Base-by-base conservation (phyloP, 2,888 invertebrate genomes). In the Drosophila kambysellisi region DNA sequence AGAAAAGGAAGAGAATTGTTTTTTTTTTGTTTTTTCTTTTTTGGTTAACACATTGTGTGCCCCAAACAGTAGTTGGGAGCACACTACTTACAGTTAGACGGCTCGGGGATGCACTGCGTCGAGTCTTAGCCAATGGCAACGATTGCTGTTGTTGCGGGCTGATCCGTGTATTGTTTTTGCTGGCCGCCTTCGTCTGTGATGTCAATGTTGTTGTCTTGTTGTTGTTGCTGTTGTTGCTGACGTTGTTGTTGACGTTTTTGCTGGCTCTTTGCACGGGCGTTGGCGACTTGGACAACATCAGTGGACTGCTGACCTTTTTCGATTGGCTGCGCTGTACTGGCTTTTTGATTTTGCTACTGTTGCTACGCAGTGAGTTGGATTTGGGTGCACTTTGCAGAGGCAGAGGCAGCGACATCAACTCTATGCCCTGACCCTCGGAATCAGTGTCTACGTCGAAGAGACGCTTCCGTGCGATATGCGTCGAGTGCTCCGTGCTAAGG, bases 11-110 rank as follows among this genome's bases (percentile, higher is more conserved):
- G 53, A 67, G 48, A 67, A 32, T 11, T 12, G 17, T 35, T 68
- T 68, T 12, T 43, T n/a, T 46, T 5, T 46, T 46, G 7, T 6
- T n/a, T 9, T 20, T 43, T 12, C 20, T 46, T 46, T 46, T 25
- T 25, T 15, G 15, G 25, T 46, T 25, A 46, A 46, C 43, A 35
- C 20, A 35, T 37, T 37, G 12, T 39, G 17, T 20, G 52, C 30
- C 52, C 35, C 50, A 64, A n/a, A 15, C 4, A 41, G 12, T 35
- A 52, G 52, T 5, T 12, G 53, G 53, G 37, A 53, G 15, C 9
- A 11, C 33, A 20, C n/a, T 53, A 72, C 80, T 81, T 70, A 81
- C 81, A 41, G 70, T 68, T 59, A 60, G 63, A 0, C 81, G 79
- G 50, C 54, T 70, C n/a, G 81, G 76, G 7, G 79, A 73, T 30